Conservation (phyloP, 1,140 invertebrate species). For the Penaeus chinensis region DNA sequence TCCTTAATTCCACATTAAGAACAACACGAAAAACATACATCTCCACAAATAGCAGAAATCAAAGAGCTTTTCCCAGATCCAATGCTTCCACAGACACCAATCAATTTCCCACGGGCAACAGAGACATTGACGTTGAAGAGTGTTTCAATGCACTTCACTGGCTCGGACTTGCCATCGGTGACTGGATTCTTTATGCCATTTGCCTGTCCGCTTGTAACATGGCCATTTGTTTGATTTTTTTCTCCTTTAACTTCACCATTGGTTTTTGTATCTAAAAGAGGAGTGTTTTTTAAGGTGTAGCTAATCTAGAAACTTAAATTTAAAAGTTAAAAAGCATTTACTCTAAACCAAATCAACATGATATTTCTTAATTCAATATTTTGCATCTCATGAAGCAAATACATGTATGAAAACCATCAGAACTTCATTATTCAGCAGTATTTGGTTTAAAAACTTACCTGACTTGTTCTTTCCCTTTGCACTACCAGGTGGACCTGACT, state of each 20-base stretch:
- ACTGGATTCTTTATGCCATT: conserved; percentile 21
- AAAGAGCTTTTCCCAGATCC: conserved; percentile 79
- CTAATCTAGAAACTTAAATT: too few relatives aligned
- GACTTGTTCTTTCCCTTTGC: conserved; percentile 4
- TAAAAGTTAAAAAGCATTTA: too few relatives aligned
- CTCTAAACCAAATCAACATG: too few relatives aligned
- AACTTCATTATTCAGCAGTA: too few relatives aligned
- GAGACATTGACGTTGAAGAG: conserved; percentile 60
- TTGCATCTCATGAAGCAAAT: too few relatives aligned
- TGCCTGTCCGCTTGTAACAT: conserved; percentile 9
- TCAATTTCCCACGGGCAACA: conserved; percentile 71
- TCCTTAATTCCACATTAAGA: neutral
- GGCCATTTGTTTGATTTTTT: conserved; percentile 15
- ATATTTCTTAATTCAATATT: too few relatives aligned
- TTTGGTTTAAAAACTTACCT: too few relatives aligned
- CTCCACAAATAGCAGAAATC: conserved; percentile 71
- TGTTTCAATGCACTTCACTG: conserved; percentile 27
- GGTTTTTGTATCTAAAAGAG: conserved; percentile 22
- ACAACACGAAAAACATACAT: conserved; percentile 50
- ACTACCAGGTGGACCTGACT: neutral
- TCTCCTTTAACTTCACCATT: conserved; percentile 16
- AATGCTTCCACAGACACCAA: conserved; percentile 78
- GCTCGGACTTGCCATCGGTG: neutral
- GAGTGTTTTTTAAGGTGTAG: neutral
- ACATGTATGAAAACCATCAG: too few relatives aligned